Evolutionary conservation across 2,888 invertebrate species (phyloP).

Genomic region (Coelinius sp.): DNA sequence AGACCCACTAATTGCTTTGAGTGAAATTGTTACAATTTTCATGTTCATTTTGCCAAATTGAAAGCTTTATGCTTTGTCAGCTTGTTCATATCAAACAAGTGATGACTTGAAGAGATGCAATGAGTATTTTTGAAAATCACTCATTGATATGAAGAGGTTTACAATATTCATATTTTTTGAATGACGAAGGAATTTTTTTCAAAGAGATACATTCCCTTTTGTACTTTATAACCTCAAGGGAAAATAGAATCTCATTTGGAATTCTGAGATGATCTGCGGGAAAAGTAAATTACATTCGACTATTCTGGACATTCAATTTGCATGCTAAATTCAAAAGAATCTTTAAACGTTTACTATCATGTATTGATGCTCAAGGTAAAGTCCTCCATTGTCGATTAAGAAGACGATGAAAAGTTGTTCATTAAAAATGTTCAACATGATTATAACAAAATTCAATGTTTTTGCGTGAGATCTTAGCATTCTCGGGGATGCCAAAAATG

Average conservation of each 20-base stretch:
- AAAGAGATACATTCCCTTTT: too few relatives aligned
- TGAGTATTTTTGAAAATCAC: not conserved
- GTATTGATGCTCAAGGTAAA: not conserved
- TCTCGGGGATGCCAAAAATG: not conserved
- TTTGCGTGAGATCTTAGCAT: not conserved
- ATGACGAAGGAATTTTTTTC: too few relatives aligned
- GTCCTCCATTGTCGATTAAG: not conserved
- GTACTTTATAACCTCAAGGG: not conserved
- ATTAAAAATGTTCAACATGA: not conserved
- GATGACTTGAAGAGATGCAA: not conserved
- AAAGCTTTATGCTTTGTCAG: not conserved
- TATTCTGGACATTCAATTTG: not conserved
- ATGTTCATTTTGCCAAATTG: not conserved
- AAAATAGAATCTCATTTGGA: not conserved
- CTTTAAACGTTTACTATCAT: not conserved
- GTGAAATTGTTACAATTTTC: not conserved
- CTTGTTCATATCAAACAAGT: not conserved
- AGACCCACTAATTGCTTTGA: not conserved
- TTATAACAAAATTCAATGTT: too few relatives aligned
- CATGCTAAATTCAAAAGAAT: not conserved
- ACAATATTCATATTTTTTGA: not conserved
- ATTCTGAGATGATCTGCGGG: not conserved
- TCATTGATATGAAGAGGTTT: not conserved
- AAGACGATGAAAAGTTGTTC: not conserved
- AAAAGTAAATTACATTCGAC: not conserved